Conservation (phyloP, 1,140 invertebrate genomes). For the Dryas iulia region DNA sequence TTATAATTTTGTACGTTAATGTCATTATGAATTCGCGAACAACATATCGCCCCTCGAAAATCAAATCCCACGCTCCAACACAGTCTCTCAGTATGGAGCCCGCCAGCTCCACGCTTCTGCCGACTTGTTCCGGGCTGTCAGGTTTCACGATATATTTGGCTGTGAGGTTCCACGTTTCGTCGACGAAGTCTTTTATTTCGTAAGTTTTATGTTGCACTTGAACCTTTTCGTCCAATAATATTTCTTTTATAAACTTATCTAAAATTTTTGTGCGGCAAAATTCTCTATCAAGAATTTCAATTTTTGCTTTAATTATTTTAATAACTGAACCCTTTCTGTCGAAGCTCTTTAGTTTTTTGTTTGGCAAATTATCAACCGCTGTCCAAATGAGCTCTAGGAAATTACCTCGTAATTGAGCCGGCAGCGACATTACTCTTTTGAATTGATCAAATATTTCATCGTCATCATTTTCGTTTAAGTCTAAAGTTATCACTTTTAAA, state of each 20-base stretch:
- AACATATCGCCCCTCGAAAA: slow-evolving; percentile 20
- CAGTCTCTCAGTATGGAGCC: slow-evolving; percentile 37
- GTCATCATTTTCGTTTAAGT: slow-evolving; percentile 46
- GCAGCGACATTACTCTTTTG: slow-evolving; percentile 24
- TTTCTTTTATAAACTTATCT: slow-evolving; percentile 37
- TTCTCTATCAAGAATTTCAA: slow-evolving; percentile 37
- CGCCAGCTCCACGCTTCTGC: slow-evolving; percentile 33
- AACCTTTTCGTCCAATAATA: slow-evolving; percentile 32
- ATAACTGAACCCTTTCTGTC: slow-evolving; percentile 35
- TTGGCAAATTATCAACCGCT: slow-evolving; percentile 38
- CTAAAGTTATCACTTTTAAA: slow-evolving; percentile 44
- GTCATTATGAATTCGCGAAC: slow-evolving; percentile 20
- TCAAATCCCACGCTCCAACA: slow-evolving; percentile 33
- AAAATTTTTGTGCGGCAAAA: slow-evolving; percentile 38
- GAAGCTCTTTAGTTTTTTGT: slow-evolving; percentile 34
- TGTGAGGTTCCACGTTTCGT: slow-evolving; percentile 44
- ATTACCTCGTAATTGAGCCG: slow-evolving; percentile 31
- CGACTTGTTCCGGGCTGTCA: slow-evolving; percentile 31
- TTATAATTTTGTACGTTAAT: slow-evolving; percentile 16
- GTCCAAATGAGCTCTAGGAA: slow-evolving; percentile 43
- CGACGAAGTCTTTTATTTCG: slow-evolving; percentile 19
- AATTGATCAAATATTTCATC: slow-evolving; percentile 42
- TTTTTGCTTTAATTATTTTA: slow-evolving; percentile 25
- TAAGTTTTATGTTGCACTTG: slow-evolving; percentile 14
- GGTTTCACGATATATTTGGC: slow-evolving; percentile 41